Percentiles rank a stretch among this genome's conserved stretches.
phyloP scores from a whole-genome alignment of 2,797 vertebrate species.

The Sternarchorhynchus goeldii region DNA sequence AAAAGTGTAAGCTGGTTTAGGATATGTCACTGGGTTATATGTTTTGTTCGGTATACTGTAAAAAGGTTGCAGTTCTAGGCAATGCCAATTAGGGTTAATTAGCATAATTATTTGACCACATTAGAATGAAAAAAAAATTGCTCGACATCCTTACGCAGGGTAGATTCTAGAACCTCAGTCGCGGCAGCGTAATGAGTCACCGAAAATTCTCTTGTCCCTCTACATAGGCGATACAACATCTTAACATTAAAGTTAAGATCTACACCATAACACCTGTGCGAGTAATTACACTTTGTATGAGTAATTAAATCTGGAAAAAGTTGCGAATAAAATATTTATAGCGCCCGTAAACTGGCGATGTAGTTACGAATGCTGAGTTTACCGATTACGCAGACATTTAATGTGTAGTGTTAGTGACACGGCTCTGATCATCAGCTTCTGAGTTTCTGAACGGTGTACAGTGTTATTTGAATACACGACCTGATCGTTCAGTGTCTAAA shows the following conservation, averaged over 20 bases:
- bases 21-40: too few relatives aligned
- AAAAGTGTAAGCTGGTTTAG: too few relatives aligned
- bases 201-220: constrained; percentile 61
- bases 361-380: neutral
- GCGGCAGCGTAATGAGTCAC: constrained; percentile 62
- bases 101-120: too few relatives aligned
- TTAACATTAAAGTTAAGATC: too few relatives aligned
- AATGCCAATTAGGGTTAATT: too few relatives aligned
- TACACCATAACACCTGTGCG: too few relatives aligned
- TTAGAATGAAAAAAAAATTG: constrained; percentile 55
- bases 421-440: constrained; percentile 60
- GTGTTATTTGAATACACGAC: constrained; percentile 64
- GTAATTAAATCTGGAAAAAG: constrained; percentile 69
- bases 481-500: constrained; percentile 63
- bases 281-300: constrained; percentile 65
- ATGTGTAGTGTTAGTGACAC: constrained; percentile 62
- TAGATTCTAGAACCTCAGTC: constrained; percentile 56
- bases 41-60: too few relatives aligned
- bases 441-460: constrained; percentile 57
- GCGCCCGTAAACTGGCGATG: too few relatives aligned
- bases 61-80: too few relatives aligned
- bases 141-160: constrained; percentile 59
- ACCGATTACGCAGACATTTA: constrained; percentile 71
- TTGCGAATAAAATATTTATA: neutral
- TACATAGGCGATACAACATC: constrained; percentile 33